Evolutionary conservation across 2,888 invertebrate genomes (phyloP).

Genomic region (Lysandra coridon): DNA sequence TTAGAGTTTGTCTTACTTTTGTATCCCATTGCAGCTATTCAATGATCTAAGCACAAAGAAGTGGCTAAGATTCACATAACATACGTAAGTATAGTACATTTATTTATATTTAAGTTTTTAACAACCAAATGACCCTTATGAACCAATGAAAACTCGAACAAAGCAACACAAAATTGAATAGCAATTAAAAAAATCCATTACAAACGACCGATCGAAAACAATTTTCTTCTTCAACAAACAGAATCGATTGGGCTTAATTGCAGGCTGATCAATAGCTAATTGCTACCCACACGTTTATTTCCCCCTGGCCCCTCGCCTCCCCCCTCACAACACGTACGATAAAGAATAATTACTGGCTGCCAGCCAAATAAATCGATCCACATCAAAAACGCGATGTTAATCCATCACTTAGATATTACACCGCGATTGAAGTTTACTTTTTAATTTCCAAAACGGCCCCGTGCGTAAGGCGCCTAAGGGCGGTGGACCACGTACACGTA

Average conservation of each 20-base stretch:
- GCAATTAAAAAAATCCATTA: constrained; percentile 71
- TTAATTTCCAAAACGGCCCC: constrained; percentile 78
- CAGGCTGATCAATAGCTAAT: constrained; percentile 79
- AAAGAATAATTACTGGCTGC: constrained; percentile 79
- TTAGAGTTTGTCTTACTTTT: too few species aligned
- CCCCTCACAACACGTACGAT: constrained; percentile 54
- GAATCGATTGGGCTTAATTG: constrained; percentile 79
- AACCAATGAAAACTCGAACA: not conserved
- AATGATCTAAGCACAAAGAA: too few species aligned
- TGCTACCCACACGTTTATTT: constrained; percentile 70
- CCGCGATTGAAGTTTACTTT: constrained; percentile 76
- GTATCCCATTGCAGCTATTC: too few species aligned
- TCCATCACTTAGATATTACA: constrained; percentile 80
- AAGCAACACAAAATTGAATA: constrained; percentile 2
- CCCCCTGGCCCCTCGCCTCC: not conserved
- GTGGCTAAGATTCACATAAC: not conserved
- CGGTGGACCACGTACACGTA: constrained; percentile 67
- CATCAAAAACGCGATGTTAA: constrained; percentile 77
- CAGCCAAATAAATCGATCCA: constrained; percentile 79
- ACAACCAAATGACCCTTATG: constrained; percentile 29
- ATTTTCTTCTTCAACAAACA: constrained; percentile 80
- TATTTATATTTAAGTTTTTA: not conserved
- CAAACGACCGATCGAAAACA: constrained; percentile 73
- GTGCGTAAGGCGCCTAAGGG: constrained; percentile 59
- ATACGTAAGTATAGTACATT: not conserved